These are phyloP conservation scores for Luidia sarsii DNA, from an alignment of 53 echinoderm and acorn worm genomes.

Conservation along the genomic window DNA sequence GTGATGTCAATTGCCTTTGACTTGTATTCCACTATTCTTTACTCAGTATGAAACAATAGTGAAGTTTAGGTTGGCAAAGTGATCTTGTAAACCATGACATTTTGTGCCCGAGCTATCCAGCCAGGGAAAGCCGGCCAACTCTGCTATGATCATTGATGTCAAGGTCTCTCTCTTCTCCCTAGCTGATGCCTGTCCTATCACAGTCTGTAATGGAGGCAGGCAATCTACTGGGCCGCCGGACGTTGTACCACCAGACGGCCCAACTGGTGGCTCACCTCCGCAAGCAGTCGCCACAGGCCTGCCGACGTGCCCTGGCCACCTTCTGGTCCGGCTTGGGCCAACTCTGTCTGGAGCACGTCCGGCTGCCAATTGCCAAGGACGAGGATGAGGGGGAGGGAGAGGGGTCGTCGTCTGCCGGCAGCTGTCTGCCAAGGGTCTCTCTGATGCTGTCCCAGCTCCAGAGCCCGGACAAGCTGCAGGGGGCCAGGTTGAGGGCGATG, in stretches of 20 bases:
- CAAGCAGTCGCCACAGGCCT: conserved; percentile 47
- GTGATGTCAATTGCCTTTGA: too few species aligned
- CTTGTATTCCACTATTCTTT: too few species aligned
- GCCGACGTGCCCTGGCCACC: conserved; percentile 47
- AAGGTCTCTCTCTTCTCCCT: too few species aligned
- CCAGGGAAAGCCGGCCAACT: too few species aligned
- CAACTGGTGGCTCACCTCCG: conserved; percentile 75
- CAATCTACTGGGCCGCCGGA: conserved; percentile 53
- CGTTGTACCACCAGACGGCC: conserved; percentile 72
- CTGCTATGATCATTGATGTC: too few species aligned
- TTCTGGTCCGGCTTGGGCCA: conserved; percentile 60
- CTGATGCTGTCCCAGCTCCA: conserved; percentile 52
- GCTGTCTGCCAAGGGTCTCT: conserved; percentile 49
- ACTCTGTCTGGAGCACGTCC: conserved; percentile 46
- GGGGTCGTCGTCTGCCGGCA: too few species aligned
- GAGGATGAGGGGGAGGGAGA: too few species aligned
- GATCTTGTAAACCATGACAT: too few species aligned
- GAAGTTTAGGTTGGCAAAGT: too few species aligned
- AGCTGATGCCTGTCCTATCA: conserved; percentile 71
- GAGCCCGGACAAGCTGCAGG: conserved; percentile 30
- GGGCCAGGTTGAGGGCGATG: conserved; percentile 3
- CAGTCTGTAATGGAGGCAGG: conserved; percentile 60
- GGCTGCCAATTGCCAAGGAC: conserved; percentile 45
- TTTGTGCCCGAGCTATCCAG: too few species aligned
- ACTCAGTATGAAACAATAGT: too few species aligned